These are phyloP conservation scores for Misgurnus mizolepis DNA, from an alignment of 2,113 vertebrate genomes.

Conservation along the genomic window DNA sequence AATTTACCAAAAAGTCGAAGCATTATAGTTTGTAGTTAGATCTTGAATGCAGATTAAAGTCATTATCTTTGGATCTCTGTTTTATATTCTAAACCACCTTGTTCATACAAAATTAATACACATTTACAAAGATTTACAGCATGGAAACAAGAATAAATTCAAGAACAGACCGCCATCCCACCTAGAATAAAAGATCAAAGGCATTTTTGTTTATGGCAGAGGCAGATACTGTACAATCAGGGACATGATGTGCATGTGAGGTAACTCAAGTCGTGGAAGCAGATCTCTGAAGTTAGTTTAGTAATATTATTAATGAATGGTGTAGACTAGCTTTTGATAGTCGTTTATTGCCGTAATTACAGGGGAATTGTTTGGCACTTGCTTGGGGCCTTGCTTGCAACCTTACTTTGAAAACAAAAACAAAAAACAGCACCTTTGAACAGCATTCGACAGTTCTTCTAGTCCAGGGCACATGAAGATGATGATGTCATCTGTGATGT, in stretches of 20 bases:
- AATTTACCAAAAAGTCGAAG: constrained; percentile 54
- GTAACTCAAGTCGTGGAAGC: constrained; percentile 44
- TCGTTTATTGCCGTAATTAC: constrained; percentile 68
- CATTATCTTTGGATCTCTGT: constrained; percentile 70
- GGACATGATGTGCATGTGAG: constrained; percentile 62
- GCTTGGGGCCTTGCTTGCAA: background rate
- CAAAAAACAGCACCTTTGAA: constrained; percentile 58
- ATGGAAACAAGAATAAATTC: constrained; percentile 74
- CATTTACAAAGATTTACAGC: constrained; percentile 93
- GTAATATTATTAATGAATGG: constrained; percentile 52
- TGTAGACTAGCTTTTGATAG: constrained; percentile 57
- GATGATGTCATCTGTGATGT: constrained; percentile 47
- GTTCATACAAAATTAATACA: constrained; percentile 79
- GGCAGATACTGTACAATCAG: constrained; percentile 59
- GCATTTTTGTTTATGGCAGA: constrained; percentile 69
- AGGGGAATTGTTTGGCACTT: constrained; percentile 40
- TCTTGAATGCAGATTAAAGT: constrained; percentile 66
- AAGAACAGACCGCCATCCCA: constrained; percentile 67
- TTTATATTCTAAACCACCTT: constrained; percentile 64
- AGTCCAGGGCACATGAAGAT: constrained; percentile 46
- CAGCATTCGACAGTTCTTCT: constrained; percentile 50
- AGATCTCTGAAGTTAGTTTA: constrained; percentile 54
- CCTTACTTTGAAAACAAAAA: constrained; percentile 18
- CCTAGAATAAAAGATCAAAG: constrained; percentile 69
- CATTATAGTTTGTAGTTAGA: constrained; percentile 50